A percentile compares a stretch with the other conserved stretches of the same genome.
Conservation (phyloP, 2,888 invertebrate genomes). For the Smittia sp. region DNA sequence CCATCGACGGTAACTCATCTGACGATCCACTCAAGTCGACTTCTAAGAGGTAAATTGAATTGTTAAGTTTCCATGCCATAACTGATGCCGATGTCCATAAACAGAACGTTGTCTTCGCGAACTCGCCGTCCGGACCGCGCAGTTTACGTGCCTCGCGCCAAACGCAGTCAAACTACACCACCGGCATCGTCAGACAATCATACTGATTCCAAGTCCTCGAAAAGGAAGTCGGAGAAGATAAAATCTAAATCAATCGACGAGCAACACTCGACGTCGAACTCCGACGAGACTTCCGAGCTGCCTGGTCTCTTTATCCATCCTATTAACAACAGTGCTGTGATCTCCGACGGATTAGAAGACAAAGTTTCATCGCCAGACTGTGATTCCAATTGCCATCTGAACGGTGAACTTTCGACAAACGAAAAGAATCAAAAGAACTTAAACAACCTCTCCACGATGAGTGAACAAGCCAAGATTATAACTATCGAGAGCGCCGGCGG, state of each 20-base stretch:
- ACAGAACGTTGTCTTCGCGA: slow-evolving; percentile 45
- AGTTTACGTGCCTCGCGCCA: slow-evolving; percentile 73
- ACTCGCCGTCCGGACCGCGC: slow-evolving; percentile 72
- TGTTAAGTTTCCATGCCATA: too few species aligned
- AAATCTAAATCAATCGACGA: slow-evolving; percentile 35
- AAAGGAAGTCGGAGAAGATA: slow-evolving; percentile 21
- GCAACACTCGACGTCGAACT: neutral
- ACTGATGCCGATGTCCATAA: too few species aligned
- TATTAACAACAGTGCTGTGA: neutral
- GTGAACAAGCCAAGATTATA: slow-evolving; percentile 44
- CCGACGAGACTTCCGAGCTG: slow-evolving; percentile 42
- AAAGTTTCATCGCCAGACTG: neutral
- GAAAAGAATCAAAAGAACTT: slow-evolving; percentile 33
- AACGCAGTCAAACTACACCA: slow-evolving; percentile 56
- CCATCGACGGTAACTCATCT: neutral
- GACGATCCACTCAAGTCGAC: neutral
- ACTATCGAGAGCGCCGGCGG: slow-evolving; percentile 41
- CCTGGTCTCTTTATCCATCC: neutral
- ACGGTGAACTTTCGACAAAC: neutral
- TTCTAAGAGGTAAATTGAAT: slow-evolving; percentile 12
- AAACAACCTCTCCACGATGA: slow-evolving; percentile 45
- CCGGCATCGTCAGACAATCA: slow-evolving; percentile 43
- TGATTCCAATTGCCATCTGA: slow-evolving; percentile 21
- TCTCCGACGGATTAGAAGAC: slow-evolving; percentile 5
- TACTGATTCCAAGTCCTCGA: neutral